Evolutionary conservation across 2,797 vertebrate species (phyloP), one percentile per base, ranked within the genome.

Genomic region (Poecilia gillii): DNA sequence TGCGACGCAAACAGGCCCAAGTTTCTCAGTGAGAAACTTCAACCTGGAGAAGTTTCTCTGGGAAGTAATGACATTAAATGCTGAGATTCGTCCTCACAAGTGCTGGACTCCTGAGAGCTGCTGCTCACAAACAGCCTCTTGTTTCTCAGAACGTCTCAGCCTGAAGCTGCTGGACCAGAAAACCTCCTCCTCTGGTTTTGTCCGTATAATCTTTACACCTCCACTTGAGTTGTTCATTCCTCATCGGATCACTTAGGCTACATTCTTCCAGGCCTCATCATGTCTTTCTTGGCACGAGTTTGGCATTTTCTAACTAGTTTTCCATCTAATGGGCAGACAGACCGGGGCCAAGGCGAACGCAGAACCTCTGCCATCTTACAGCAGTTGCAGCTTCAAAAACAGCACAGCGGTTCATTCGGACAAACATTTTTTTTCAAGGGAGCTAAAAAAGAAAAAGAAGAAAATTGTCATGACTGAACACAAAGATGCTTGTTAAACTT

Each of bases 321-420:
- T 70, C 66, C 39, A 43, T 43, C 39, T 70, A 70, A 70, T 70
- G 66, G 20, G 36, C 68, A 71, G 68, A 71, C 68, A 71, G 39
- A 71, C 39, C 0, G 68, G 25, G 23, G 41, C 41, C 41, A 43
- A n/a, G 41, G 43, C 68, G 39, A 41, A 68, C 9, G 23, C 8
- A 41, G 64, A 41, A 41, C 20, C 4, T 41, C 62, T 25, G 39
- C 64, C 64, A 41, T 68, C 36, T 39, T 41, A 23, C 20, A 68
- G 33, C 36, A 39, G 36, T 11, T 41, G 6, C 64, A 41, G 36
- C 36, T 20, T 71, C 23, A 25, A 25, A 28, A 71, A 16, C 4
- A 43, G 43, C 41, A 28, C 41, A 71, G 68, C 20, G 3, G 68
- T 71, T 71, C 41, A 71, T 71, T 14, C 2, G 6, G 41, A 25